A percentile compares a stretch with the other conserved stretches of the same genome.
Evolutionary conservation across 2,797 vertebrate species (phyloP).

Genomic region (Acanthopagrus latus): DNA sequence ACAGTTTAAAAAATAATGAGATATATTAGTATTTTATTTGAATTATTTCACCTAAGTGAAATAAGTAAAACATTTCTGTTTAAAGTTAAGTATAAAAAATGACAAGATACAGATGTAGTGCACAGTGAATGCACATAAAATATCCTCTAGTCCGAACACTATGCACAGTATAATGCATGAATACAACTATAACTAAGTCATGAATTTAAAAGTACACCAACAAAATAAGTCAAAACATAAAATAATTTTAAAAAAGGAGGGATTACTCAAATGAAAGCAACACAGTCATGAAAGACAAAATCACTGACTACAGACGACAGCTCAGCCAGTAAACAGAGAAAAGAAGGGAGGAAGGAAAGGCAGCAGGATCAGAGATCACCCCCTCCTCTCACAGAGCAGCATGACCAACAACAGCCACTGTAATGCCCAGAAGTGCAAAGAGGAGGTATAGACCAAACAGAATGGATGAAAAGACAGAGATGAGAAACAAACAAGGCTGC

Average conservation of each 20-base stretch:
- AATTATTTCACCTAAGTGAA: not conserved
- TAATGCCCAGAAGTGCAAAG: constrained; percentile 31
- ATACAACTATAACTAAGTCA: constrained; percentile 47
- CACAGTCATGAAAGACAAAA: constrained; percentile 60
- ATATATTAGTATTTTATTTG: constrained; percentile 13
- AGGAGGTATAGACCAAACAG: constrained; percentile 50
- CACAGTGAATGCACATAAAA: constrained; percentile 3
- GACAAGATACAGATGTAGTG: not conserved
- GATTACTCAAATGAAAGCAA: constrained; percentile 54
- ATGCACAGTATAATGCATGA: constrained; percentile 13
- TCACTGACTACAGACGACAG: constrained; percentile 79
- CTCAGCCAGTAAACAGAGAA: constrained; percentile 75
- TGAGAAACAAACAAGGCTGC: constrained; percentile 47
- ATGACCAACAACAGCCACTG: constrained; percentile 85
- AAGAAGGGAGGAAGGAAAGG: constrained; percentile 36
- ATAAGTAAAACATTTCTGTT: constrained; percentile 2
- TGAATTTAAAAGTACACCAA: constrained; percentile 63
- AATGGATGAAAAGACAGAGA: constrained; percentile 15
- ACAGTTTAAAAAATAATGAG: constrained; percentile 24
- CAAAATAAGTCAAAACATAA: constrained; percentile 63
- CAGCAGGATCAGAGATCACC: constrained; percentile 31
- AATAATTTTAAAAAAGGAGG: constrained; percentile 40
- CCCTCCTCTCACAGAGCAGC: constrained; percentile 44
- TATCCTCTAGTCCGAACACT: constrained; percentile 48
- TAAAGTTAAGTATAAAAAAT: not conserved